Conservation (phyloP, 2,113 vertebrate genomes). For the Corynorhinus townsendii region DNA sequence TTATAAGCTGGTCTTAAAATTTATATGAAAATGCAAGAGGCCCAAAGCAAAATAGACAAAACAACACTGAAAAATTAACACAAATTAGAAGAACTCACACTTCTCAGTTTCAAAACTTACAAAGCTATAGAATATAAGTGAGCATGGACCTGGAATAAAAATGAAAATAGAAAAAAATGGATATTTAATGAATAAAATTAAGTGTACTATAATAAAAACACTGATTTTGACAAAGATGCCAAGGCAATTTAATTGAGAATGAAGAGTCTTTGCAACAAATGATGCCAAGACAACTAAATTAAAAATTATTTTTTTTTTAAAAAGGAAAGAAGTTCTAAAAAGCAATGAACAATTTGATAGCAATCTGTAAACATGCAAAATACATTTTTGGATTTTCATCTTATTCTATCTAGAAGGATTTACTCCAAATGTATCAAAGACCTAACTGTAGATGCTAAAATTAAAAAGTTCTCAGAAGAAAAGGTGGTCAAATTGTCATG, state of each 20-base stretch:
- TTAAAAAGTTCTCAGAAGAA: not conserved
- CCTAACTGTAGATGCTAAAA: not conserved
- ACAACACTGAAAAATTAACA: not conserved
- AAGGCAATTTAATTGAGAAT: not conserved
- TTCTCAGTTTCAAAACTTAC: not conserved
- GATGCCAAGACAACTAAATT: not conserved
- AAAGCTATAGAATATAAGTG: not conserved
- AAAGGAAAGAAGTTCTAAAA: too few species aligned
- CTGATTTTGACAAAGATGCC: not conserved
- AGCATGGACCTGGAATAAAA: not conserved
- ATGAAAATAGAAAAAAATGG: not conserved
- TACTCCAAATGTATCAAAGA: not conserved
- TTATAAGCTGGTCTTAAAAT: not conserved
- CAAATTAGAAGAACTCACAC: not conserved
- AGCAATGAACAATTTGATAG: too few species aligned
- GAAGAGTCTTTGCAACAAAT: not conserved
- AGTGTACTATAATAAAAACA: not conserved
- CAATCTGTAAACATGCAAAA: not conserved
- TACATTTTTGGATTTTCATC: not conserved
- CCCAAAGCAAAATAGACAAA: not conserved
- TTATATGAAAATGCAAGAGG: not conserved
- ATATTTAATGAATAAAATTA: not conserved
- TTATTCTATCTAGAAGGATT: not conserved
- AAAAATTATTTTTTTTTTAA: too few species aligned
- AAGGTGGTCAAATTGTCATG: not conserved